Evolutionary conservation across 2,113 vertebrate genomes (phyloP).

Genomic region (Atractosteus spatula): DNA sequence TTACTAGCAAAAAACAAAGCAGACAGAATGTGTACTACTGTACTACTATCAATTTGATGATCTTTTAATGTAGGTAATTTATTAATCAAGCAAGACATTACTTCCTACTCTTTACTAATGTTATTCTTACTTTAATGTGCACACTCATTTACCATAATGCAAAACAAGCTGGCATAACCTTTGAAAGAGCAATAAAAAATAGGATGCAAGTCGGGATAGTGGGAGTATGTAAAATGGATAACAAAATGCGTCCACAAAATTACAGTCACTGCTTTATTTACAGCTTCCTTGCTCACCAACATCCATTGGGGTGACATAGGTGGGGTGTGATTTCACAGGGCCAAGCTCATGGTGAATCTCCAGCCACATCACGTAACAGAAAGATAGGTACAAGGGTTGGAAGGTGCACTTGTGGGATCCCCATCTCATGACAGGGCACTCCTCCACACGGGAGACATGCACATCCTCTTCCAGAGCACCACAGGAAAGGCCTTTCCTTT

Average conservation of each 20-base stretch:
- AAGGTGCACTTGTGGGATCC: constrained; percentile 73
- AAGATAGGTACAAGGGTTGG: constrained; percentile 71
- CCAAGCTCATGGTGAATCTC: constrained; percentile 67
- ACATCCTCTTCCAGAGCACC: constrained; percentile 58
- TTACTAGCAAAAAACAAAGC: constrained; percentile 64
- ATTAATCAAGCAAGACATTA: background rate
- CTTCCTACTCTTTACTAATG: too few species aligned
- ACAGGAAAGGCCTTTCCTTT: constrained; percentile 70
- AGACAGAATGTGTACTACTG: background rate
- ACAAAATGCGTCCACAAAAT: too few species aligned
- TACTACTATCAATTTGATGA: too few species aligned
- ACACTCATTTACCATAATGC: too few species aligned
- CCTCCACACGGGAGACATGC: constrained; percentile 54
- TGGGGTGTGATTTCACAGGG: constrained; percentile 71
- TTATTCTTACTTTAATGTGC: too few species aligned
- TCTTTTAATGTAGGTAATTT: background rate
- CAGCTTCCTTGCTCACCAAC: constrained; percentile 68
- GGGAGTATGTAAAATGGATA: too few species aligned
- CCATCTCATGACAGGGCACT: constrained; percentile 47
- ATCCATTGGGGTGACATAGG: constrained; percentile 76
- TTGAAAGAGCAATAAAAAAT: too few species aligned
- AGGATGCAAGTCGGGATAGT: too few species aligned
- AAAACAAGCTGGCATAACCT: too few species aligned
- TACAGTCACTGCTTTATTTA: too few species aligned
- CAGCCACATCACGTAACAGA: constrained; percentile 88